These are phyloP conservation scores for Pteronura brasiliensis DNA, from an alignment of 2,113 vertebrate species.

Conservation along the genomic window DNA sequence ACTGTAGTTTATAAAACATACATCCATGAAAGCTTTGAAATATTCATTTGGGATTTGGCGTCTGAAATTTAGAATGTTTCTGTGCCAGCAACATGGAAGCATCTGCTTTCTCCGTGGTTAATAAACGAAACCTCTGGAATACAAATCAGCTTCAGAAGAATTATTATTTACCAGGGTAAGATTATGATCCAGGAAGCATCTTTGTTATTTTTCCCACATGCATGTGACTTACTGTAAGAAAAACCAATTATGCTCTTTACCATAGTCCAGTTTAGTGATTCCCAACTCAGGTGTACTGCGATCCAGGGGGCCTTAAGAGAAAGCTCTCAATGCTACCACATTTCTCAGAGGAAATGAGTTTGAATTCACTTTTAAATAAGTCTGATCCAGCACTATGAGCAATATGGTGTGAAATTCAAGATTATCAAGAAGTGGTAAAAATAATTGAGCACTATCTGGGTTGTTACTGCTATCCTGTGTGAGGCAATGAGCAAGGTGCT, in stretches of 20 bases:
- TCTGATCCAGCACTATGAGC: neutral
- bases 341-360: slow-evolving; percentile 5
- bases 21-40: slow-evolving; percentile 4
- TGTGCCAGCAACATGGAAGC: neutral
- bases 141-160: neutral
- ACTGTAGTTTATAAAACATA: neutral
- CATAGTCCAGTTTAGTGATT: slow-evolving; percentile 7
- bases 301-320: neutral
- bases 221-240: neutral
- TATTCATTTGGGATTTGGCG: neutral
- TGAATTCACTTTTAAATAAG: neutral
- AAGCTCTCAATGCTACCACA: neutral
- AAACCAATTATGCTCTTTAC: neutral
- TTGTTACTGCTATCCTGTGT: neutral
- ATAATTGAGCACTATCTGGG: neutral
- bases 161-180: neutral
- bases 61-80: slow-evolving; percentile 25
- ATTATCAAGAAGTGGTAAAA: neutral
- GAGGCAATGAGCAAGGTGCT: neutral
- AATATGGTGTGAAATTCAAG: neutral
- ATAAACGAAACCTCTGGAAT: neutral
- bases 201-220: neutral
- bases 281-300: neutral
- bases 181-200: neutral
- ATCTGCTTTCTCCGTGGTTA: neutral